Percentiles rank a stretch among this genome's conserved stretches.
Conservation (phyloP, 2,888 invertebrate species). For the Ametastegia equiseti region DNA sequence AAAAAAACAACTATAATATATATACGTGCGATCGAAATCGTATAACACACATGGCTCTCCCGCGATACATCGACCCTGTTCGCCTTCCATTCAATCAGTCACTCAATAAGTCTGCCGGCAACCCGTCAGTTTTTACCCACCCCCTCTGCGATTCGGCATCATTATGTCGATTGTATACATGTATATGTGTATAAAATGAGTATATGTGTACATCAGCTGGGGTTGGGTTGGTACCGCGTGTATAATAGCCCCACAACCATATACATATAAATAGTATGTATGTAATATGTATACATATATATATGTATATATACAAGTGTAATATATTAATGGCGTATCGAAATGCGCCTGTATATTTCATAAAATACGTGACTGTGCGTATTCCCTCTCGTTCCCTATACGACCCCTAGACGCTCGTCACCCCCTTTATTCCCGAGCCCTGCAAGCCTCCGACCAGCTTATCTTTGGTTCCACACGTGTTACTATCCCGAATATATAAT, state of each 20-base stretch:
- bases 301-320: not conserved
- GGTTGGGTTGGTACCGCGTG: not conserved
- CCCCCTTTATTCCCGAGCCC: not conserved
- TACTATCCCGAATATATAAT: constrained; percentile 54
- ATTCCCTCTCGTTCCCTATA: constrained; percentile 54
- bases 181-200: not conserved
- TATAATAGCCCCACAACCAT: not conserved
- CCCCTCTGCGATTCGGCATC: constrained; percentile 1
- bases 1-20: not conserved
- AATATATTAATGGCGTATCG: not conserved
- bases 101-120: constrained; percentile 23
- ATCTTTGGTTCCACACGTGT: constrained; percentile 66
- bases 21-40: not conserved
- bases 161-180: constrained; percentile 18
- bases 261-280: not conserved
- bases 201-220: not conserved
- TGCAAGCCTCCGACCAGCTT: constrained; percentile 60
- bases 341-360: constrained; percentile 57
- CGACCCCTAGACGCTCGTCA: constrained; percentile 24
- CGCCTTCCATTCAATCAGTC: constrained; percentile 37
- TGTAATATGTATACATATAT: too few relatives aligned
- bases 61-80: constrained; percentile 19
- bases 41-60: constrained; percentile 10
- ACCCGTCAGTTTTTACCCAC: constrained; percentile 5
- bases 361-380: constrained; percentile 72